Percentiles rank a stretch among this genome's conserved stretches.
Conservation (phyloP, 2,797 vertebrate species). For the Macrochelys suwanniensis region DNA sequence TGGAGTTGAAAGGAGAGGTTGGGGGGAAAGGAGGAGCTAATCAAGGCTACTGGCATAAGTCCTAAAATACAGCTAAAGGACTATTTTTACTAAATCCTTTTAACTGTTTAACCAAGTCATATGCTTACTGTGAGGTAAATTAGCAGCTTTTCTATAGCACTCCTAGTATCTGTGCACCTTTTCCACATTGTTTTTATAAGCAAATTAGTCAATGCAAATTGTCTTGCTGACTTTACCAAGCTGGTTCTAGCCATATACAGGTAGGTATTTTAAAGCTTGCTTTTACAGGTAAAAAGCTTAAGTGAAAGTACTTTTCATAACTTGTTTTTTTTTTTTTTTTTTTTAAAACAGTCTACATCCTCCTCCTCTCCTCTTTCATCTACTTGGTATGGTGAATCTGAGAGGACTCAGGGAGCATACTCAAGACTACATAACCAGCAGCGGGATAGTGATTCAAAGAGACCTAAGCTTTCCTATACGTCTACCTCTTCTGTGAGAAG, state of each 20-base stretch:
- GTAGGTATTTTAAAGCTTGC: not conserved
- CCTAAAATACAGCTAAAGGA: fast-evolving
- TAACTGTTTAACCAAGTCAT: not conserved
- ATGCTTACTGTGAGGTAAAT: not conserved
- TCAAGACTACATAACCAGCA: conserved; percentile 86
- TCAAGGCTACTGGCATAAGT: not conserved
- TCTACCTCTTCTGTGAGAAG: conserved; percentile 87
- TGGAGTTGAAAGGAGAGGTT: not conserved
- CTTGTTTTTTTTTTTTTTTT: not conserved
- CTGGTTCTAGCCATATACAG: not conserved
- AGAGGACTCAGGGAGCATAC: conserved; percentile 88
- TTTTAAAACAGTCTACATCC: conserved; percentile 75
- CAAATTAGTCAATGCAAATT: not conserved
- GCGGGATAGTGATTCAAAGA: conserved; percentile 93
- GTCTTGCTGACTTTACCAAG: not conserved
- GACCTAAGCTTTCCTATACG: conserved; percentile 94
- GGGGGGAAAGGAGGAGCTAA: not conserved
- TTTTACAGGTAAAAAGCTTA: not conserved
- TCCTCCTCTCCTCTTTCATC: conserved; percentile 80
- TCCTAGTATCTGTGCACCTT: not conserved
- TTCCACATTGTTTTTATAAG: not conserved
- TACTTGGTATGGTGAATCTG: conserved; percentile 87
- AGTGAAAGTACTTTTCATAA: not conserved
- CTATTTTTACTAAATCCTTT: not conserved
- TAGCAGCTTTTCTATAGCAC: not conserved